Base-by-base conservation (phyloP, 2,888 invertebrate genomes). In the Cactoblastis cactorum region DNA sequence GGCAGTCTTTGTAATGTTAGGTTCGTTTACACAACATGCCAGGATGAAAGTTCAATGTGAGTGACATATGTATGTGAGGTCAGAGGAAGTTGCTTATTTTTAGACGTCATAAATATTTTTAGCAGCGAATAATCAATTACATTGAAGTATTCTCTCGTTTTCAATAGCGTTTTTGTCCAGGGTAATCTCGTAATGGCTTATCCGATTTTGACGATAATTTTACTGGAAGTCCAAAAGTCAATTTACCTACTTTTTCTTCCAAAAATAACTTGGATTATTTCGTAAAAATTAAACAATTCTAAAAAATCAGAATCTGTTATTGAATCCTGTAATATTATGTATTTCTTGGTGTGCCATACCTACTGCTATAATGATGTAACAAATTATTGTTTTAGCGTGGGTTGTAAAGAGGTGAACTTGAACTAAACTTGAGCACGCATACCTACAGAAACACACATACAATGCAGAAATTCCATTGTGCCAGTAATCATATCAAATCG, bases 351-450 rank as follows among this genome's bases (percentile, higher is more conserved):
- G 37, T 15, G n/a, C n/a, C n/a, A n/a, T n/a, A n/a, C 17, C 2
- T 18, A 38, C 9, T 18, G 5, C 18, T n/a, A 37, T 38, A 19
- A 39, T 39, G 39, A 41, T 41, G 41, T 41, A 24, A 41, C 14
- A 41, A 12, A 11, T 19, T 19, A n/a, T 38, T 38, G n/a, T 38
- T 38, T 19, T 19, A 38, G 24, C 15, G 24, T 39, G 39, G 39
- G 39, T 22, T 24, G n/a, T 24, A 41, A n/a, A 14, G 41, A 41
- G 41, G 41, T 41, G 41, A 41, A 41, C 41, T 41, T 41, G 24
- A 41, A 24, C 41, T 24, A 24, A 41, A 41, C 41, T 41, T 14
- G 41, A 24, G 24, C 41, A 41, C 41, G 41, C 41, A 24, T 12
- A 22, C 12, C n/a, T 5, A 37, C n/a, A n/a, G n/a, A 28, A 28